Evolutionary conservation across 2,797 vertebrate species (phyloP), one percentile per base, ranked within the genome.

Genomic region (Aldrovandia affinis): DNA sequence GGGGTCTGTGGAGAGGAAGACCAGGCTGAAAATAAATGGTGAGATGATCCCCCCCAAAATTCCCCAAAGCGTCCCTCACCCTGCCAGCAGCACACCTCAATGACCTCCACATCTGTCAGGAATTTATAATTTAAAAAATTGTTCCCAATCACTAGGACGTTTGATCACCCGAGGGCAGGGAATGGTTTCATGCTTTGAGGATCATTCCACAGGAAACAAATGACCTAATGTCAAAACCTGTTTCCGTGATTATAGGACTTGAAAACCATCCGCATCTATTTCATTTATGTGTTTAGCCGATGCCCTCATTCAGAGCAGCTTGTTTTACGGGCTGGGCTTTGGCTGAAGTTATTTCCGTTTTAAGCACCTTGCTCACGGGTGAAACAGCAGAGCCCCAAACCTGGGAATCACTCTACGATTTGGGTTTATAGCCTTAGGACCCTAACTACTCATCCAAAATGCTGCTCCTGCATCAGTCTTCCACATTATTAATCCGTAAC

Each of bases 21-120:
- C 94, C 10, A 93, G 93, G 81, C 91, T 98, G 65, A 94, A 96
- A 93, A 96, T 98, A 42, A 94, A 95, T 0, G 96, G 97, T 97
- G 86, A 92, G 92, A 84, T 78, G 54, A 81, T 2, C 55, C 55
- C 15, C 47, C 0, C 0, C 30, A 68, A 12, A 3, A 30, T 22
- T 7, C 36, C 36, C 68, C 68, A 20, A 14, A 3, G 7, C 61
- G 14, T 3, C 4, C 22, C 81, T 6, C 36, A 3, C 25, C 68
- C 33, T 55, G 4, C 33, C 28, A 33, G 9, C 14, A 12, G 1
- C 54, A 7, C 44, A 36, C 30, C 80, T 47, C 25, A 54, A 4
- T 39, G 20, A 4, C 20, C 22, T n/a, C 8, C 73, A 77, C 73
- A 77, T 77, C 73, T 77, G 42, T 47, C 39, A 44, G n/a, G 22